Evolutionary conservation across 2,113 vertebrate species (phyloP).

Genomic region (Sylvia atricapilla): DNA sequence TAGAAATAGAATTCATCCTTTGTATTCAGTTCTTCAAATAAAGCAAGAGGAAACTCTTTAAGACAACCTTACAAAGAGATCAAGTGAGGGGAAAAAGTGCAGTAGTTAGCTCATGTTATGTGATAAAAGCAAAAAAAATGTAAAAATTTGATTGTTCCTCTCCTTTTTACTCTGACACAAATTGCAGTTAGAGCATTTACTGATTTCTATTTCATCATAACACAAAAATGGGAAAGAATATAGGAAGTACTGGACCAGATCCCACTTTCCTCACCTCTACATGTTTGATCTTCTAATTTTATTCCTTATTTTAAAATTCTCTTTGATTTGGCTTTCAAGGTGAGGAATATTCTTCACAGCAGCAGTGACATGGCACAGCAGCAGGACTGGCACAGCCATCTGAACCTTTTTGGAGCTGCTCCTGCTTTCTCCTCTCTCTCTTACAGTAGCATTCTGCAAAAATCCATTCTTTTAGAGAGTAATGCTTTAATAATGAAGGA

Average conservation of each 20-base stretch:
- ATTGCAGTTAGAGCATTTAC: neutral
- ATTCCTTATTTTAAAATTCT: constrained; percentile 17
- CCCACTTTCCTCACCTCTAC: neutral
- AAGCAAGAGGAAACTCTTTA: neutral
- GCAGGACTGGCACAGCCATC: neutral
- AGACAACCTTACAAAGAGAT: neutral
- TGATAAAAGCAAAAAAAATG: neutral
- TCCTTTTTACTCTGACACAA: neutral
- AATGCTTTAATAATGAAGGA: neutral
- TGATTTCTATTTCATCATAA: neutral
- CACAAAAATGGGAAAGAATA: neutral
- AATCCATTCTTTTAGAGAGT: neutral
- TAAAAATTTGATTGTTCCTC: neutral
- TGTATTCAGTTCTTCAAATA: neutral
- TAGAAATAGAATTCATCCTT: neutral
- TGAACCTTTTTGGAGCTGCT: neutral
- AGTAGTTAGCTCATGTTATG: neutral
- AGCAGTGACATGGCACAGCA: neutral
- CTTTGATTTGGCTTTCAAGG: constrained; percentile 31
- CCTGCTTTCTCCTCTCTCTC: neutral
- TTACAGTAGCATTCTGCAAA: neutral
- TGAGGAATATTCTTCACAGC: neutral
- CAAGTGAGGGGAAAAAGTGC: fast-evolving
- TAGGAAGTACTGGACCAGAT: neutral
- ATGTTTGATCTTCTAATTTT: neutral